These are phyloP conservation scores for Argyrosomus japonicus DNA, from an alignment of 2,113 vertebrate genomes.

Conservation along the genomic window DNA sequence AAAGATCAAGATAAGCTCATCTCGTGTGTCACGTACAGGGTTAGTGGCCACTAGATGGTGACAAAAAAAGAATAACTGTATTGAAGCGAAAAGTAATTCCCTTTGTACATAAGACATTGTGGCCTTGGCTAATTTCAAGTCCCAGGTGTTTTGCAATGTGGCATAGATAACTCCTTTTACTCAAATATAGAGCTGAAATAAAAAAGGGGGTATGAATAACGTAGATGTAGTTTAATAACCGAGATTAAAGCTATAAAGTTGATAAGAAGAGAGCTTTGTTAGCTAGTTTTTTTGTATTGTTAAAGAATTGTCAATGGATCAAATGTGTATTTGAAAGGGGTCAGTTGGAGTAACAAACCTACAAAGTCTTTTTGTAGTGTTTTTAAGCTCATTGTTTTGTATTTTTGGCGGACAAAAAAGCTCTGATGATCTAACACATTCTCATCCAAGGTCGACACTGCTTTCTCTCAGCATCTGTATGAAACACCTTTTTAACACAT, in stretches of 20 bases:
- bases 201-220: too few species aligned
- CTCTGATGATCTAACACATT: too few species aligned
- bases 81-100: background rate
- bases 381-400: background rate
- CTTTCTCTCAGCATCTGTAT: too few species aligned
- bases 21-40: background rate
- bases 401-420: background rate
- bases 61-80: background rate
- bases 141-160: background rate
- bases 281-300: too few species aligned
- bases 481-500: too few species aligned
- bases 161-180: background rate
- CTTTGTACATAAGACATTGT: background rate
- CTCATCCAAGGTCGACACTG: too few species aligned
- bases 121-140: background rate
- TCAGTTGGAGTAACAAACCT: too few species aligned
- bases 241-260: background rate
- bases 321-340: too few species aligned
- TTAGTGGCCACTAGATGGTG: background rate
- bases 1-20: too few species aligned
- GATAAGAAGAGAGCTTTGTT: background rate
- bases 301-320: too few species aligned
- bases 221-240: background rate
- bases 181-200: background rate
- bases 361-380: too few species aligned